Evolutionary conservation across 2,113 vertebrate species (phyloP), one percentile per base, ranked within the genome.

Genomic region (Fukomys damarensis): DNA sequence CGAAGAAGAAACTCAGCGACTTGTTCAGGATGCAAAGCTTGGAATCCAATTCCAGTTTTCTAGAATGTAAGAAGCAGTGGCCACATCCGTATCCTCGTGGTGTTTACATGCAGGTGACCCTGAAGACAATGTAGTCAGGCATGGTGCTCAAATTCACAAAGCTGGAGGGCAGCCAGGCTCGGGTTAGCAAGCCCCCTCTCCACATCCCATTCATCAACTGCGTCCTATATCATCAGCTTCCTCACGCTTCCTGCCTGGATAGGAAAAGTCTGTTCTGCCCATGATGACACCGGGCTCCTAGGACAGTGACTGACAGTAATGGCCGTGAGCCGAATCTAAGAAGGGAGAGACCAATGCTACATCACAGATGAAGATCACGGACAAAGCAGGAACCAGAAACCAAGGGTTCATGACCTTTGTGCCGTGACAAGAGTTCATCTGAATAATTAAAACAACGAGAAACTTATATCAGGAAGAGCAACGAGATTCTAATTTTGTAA

Each of bases 381-480:
- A 77, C 24, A 63, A 59, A 83, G 59, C 38, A 56, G 32, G 46
- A 91, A 19, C 66, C 61, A 81, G 81, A 95, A 85, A 56, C 22
- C 2, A 14, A 58, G 46, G 24, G 43, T 76, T 86, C 59, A 30
- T 93, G n/a, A 84, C 76, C 41, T 86, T 92, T 38, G 13, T 59
- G 5, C 46, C 19, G n/a, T 84, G 90, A 77, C 72, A 41, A 86
- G 35, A 1, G 46, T 43, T 81, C 59, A 86, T 30, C 7, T 82
- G 43, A 95, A 88, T 58, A 89, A 93, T 77, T 81, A 49, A 84
- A 96, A 79, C 26, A 82, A 79, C 63, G 52, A 80, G 38, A 17
- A 22, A 91, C 32, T 59, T 93, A 77, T 84, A 76, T 85, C 35
- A 79, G 72, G 14, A 86, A 83, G 17, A 89, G 19, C 3, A 86